Evolutionary conservation across 2,888 invertebrate species (phyloP).

Genomic region (Atethmia centrago): DNA sequence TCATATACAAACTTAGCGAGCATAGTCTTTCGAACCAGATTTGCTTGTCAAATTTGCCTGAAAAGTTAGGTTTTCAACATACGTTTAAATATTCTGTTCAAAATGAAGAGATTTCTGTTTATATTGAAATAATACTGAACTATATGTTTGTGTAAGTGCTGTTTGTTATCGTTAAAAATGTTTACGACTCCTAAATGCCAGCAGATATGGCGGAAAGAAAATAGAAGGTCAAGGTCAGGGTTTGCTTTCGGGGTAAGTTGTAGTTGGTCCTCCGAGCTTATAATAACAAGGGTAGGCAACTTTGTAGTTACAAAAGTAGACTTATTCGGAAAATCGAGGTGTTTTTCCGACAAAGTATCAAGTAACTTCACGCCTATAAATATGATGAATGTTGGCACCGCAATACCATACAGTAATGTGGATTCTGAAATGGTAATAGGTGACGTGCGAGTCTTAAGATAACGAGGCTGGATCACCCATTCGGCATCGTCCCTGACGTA

Average conservation of each 20-base stretch:
- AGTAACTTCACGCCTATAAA: slow-evolving; percentile 21
- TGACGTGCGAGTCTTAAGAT: slow-evolving; percentile 40
- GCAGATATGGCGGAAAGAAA: slow-evolving; percentile 36
- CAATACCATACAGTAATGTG: slow-evolving; percentile 15
- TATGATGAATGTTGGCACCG: slow-evolving; percentile 30
- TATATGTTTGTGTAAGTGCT: slow-evolving; percentile 16
- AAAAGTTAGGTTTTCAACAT: slow-evolving; percentile 42
- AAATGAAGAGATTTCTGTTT: slow-evolving; percentile 1
- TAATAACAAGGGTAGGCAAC: slow-evolving; percentile 24
- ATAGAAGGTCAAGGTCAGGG: slow-evolving; percentile 41
- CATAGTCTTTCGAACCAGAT: slow-evolving; percentile 27
- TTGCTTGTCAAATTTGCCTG: slow-evolving; percentile 37
- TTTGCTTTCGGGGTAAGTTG: slow-evolving; percentile 23
- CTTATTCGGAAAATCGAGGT: slow-evolving; percentile 15
- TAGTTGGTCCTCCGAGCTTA: slow-evolving; percentile 4
- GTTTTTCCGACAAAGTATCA: slow-evolving; percentile 33
- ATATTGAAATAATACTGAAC: slow-evolving; percentile 5
- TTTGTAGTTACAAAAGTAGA: slow-evolving; percentile 22
- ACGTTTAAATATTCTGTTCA: slow-evolving; percentile 34
- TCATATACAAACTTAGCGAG: slow-evolving; percentile 27
- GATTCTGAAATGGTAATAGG: slow-evolving; percentile 35
- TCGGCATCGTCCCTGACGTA: slow-evolving; percentile 36
- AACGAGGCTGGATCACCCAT: slow-evolving; percentile 44
- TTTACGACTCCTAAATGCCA: slow-evolving; percentile 46
- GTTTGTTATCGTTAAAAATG: slow-evolving; percentile 30